Percentiles rank a stretch among this genome's conserved stretches.
These are phyloP conservation scores for Steinernema feltiae DNA, from an alignment of 1,140 invertebrate species.

Conservation along the genomic window DNA sequence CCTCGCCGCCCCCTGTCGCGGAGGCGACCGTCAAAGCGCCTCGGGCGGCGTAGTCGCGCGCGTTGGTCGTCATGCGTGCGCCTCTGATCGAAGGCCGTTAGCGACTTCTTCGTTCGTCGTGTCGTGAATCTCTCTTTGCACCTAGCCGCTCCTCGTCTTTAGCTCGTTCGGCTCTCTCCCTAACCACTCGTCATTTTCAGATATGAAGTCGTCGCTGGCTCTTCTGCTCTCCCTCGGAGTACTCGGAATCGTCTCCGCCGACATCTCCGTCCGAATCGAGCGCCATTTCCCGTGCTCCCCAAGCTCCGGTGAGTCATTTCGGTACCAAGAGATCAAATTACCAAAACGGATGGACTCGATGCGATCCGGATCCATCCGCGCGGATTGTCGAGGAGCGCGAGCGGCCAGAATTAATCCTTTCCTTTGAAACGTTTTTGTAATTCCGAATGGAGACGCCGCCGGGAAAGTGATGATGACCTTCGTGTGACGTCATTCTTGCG, in stretches of 20 bases:
- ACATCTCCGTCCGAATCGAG: conserved; percentile 54
- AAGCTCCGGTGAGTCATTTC: conserved; percentile 43
- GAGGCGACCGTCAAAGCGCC: background rate
- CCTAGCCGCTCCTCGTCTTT: background rate
- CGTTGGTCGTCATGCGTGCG: background rate
- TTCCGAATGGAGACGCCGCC: background rate
- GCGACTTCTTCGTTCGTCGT: conserved; percentile 2
- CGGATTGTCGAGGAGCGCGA: too few relatives aligned
- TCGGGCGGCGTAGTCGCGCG: background rate
- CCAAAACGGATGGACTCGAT: background rate
- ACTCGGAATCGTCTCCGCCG: conserved; percentile 27
- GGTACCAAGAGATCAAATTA: background rate
- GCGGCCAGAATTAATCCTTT: background rate
- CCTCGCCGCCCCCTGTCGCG: background rate
- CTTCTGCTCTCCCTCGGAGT: background rate
- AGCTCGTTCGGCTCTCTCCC: background rate
- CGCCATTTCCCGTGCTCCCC: conserved; percentile 55
- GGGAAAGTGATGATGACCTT: background rate
- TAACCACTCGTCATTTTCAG: too few relatives aligned
- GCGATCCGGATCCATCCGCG: too few relatives aligned
- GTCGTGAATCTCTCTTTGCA: conserved; percentile 4
- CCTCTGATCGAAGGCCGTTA: background rate
- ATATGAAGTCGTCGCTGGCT: background rate
- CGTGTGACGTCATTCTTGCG: background rate
- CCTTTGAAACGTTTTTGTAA: background rate